Evolutionary conservation across 2,888 invertebrate genomes (phyloP), one percentile per base, ranked within the genome.

Genomic region (Epiblema foenella): DNA sequence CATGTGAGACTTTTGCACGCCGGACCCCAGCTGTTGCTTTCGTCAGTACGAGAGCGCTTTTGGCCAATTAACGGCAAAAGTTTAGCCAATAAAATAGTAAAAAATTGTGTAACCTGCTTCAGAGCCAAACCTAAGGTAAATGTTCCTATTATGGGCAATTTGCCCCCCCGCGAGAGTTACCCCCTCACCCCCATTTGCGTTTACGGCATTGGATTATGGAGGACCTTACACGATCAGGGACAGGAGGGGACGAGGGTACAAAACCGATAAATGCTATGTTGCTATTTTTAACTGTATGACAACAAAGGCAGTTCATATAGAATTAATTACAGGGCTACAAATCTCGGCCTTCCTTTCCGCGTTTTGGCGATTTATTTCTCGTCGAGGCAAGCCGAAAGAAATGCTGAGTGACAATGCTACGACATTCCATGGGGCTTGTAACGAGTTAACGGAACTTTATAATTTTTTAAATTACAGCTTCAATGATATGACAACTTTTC

Each of bases 221-320:
- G 57, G 57, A 3, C 57, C 57, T n/a, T 57, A 57, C 17, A 57
- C 17, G 17, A 33, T 57, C n/a, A 33, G 57, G 57, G 57, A 57
- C 37, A 33, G 57, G 33, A 57, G 33, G 57, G 57, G 57, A 37
- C 57, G 57, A 37, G 37, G 57, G 17, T 57, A 57, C 17, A 57
- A 57, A 37, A 57, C 57, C 37, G 33, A 57, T 57, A 37, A 57
- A 57, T 57, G 57, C 18, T 57, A 37, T 57, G n/a, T 57, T 10
- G 56, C 56, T 33, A 57, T 57, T n/a, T 57, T 57, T 33, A 57
- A 10, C 10, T 57, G 56, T 57, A 57, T 33, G 56, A 33, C 56
- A 17, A 57, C 56, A 15, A 57, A 57, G 33, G 56, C 56, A 10
- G 56, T 57, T 57, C 56, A 57, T 15, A 57, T 57, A 29, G 56